Conservation (phyloP, 2,797 vertebrate species). For the Syncerus caffer region DNA sequence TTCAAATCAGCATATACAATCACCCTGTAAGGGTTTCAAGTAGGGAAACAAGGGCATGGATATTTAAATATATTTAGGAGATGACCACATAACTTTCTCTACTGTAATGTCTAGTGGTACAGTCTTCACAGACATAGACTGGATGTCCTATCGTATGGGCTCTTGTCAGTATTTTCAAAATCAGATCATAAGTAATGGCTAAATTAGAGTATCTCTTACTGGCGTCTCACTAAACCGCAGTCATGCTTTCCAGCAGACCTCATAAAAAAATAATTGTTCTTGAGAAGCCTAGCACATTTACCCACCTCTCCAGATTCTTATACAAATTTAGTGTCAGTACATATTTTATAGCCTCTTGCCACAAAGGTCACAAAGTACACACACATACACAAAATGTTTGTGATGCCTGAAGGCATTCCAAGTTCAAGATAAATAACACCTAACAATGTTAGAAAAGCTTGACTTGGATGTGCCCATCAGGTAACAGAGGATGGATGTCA, state of each 20-base stretch:
- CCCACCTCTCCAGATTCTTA: not conserved
- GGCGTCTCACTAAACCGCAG: not conserved
- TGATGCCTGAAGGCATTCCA: not conserved
- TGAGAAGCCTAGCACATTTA: not conserved
- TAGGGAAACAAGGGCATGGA: not conserved
- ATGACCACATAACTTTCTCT: not conserved
- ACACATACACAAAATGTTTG: not conserved
- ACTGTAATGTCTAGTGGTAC: not conserved
- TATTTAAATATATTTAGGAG: not conserved
- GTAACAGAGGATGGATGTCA: slow-evolving; percentile 30
- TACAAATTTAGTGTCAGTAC: too few species aligned
- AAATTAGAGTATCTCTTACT: not conserved
- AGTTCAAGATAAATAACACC: slow-evolving; percentile 26
- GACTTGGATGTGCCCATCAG: not conserved
- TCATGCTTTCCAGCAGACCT: not conserved
- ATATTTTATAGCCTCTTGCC: not conserved
- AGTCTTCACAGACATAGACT: not conserved
- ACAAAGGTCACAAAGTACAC: not conserved
- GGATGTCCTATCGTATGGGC: not conserved
- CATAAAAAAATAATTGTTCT: not conserved
- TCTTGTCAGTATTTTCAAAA: not conserved
- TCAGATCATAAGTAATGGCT: not conserved
- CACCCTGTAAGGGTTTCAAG: not conserved
- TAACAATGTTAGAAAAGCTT: slow-evolving; percentile 10
- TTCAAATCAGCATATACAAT: not conserved